Percentiles rank a stretch among this genome's conserved stretches.
Evolutionary conservation across 2,797 vertebrate species (phyloP).

Genomic region (Enteromius radiatus): DNA sequence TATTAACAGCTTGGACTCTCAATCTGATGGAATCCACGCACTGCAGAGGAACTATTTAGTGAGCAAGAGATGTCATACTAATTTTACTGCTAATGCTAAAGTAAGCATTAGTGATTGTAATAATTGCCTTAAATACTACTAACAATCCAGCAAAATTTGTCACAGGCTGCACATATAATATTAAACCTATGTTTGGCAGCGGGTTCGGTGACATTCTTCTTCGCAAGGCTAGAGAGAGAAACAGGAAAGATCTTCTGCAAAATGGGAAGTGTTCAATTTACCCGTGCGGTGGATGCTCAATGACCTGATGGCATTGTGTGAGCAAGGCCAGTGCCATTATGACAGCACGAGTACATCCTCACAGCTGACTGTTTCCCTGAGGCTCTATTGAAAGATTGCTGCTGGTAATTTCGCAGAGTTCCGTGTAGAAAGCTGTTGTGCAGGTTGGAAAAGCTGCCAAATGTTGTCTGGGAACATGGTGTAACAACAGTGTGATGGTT

Average conservation of each 20-base stretch:
- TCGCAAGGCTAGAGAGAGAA: constrained; percentile 9
- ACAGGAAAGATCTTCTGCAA: constrained; percentile 20
- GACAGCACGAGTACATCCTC: constrained; percentile 43
- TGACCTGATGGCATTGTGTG: constrained; percentile 51
- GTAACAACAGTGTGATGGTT: constrained; percentile 10
- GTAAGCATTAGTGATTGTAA: background rate
- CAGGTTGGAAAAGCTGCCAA: constrained; percentile 13
- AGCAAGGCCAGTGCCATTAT: constrained; percentile 45
- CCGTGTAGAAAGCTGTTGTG: constrained; percentile 15
- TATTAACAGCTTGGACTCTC: background rate
- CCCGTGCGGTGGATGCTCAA: constrained; percentile 33
- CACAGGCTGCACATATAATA: background rate
- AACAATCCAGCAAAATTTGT: background rate
- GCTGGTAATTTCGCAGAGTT: constrained; percentile 41
- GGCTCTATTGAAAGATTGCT: constrained; percentile 13
- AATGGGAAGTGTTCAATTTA: constrained; percentile 45
- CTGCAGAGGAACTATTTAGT: background rate
- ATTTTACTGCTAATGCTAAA: too few relatives aligned
- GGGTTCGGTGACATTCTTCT: constrained; percentile 16
- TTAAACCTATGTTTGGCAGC: constrained; percentile 1
- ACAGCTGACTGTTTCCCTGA: constrained; percentile 44
- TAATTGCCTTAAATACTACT: background rate
- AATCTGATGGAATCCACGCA: background rate
- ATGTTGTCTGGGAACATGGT: constrained; percentile 25
- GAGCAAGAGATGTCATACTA: background rate